phyloP scores from a whole-genome alignment of 2,888 invertebrate genomes.

The Leucozona laternaria region DNA sequence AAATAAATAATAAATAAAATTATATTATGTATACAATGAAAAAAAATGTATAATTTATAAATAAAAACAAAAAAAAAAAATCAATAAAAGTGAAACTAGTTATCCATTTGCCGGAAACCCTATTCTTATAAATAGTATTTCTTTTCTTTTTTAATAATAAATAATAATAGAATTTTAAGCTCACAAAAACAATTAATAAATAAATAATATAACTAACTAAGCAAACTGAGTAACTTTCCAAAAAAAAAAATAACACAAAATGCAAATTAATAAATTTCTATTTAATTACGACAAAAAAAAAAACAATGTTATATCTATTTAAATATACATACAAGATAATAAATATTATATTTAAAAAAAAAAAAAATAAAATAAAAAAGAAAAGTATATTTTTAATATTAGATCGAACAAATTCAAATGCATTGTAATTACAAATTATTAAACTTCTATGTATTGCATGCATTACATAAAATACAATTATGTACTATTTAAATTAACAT shows the following conservation, averaged over 20 bases:
- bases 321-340: conserved; percentile 12
- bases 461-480: conserved; percentile 49
- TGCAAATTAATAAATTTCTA: conserved; percentile 38
- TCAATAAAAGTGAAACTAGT: conserved; percentile 42
- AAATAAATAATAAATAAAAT: conserved; percentile 1
- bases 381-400: conserved; percentile 74
- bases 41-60: conserved; percentile 59
- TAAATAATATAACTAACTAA: conserved; percentile 31
- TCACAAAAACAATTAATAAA: conserved; percentile 54
- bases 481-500: conserved; percentile 55
- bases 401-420: conserved; percentile 63
- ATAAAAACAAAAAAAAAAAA: conserved; percentile 23
- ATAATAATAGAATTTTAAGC: conserved; percentile 39
- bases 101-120: conserved; percentile 33
- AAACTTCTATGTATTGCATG: conserved; percentile 54
- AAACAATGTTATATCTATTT: conserved; percentile 52
- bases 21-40: conserved; percentile 50
- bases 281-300: conserved; percentile 41
- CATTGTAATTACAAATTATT: conserved; percentile 49
- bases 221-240: conserved; percentile 65
- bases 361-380: conserved; percentile 29
- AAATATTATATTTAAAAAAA: conserved; percentile 43
- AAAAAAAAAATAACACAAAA: conserved; percentile 48
- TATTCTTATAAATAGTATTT: conserved; percentile 35
- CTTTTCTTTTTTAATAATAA: neutral